A percentile compares a stretch with the other conserved stretches of the same genome.
Conservation (phyloP, 2,888 invertebrate species). For the Pachymerium ferrugineum region DNA sequence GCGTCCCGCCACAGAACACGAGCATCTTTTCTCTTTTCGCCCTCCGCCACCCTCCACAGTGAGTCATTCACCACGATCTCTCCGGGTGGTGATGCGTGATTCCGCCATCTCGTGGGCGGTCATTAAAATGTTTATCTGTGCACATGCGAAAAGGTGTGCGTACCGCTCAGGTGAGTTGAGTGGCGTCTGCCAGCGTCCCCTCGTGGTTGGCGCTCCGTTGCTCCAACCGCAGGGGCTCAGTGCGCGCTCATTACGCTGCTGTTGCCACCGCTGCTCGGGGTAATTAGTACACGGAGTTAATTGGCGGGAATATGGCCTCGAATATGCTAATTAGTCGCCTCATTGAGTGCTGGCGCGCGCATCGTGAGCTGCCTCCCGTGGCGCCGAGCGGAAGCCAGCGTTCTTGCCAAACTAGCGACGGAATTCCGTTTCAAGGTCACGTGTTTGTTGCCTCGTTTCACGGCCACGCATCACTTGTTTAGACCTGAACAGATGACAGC, state of each 20-base stretch:
- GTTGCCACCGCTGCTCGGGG: slow-evolving; percentile 26
- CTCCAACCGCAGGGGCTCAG: slow-evolving; percentile 18
- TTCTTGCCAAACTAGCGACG: slow-evolving; percentile 10
- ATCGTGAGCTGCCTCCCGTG: slow-evolving; percentile 23
- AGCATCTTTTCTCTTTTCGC: not conserved
- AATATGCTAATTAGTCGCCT: slow-evolving; percentile 33
- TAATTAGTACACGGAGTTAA: slow-evolving; percentile 31
- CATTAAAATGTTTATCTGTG: slow-evolving; percentile 15
- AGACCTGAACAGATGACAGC: not conserved
- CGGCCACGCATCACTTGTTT: slow-evolving; percentile 15
- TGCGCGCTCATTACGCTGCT: slow-evolving; percentile 22
- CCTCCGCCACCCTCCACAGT: not conserved
- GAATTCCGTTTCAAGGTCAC: slow-evolving; percentile 21
- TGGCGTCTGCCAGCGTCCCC: slow-evolving; percentile 11
- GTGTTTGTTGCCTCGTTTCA: slow-evolving; percentile 18
- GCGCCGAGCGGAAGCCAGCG: slow-evolving; percentile 9
- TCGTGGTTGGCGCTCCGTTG: not conserved
- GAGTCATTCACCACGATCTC: not conserved
- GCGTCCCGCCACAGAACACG: not conserved
- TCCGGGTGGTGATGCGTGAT: not conserved
- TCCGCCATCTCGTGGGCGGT: slow-evolving; percentile 9
- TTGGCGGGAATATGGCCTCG: slow-evolving; percentile 30
- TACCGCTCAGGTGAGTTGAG: slow-evolving; percentile 18
- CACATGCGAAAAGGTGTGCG: slow-evolving; percentile 14
- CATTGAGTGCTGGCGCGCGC: slow-evolving; percentile 29